These are phyloP conservation scores for Myopa tessellatipennis DNA, from an alignment of 2,888 invertebrate species.

Conservation along the genomic window DNA sequence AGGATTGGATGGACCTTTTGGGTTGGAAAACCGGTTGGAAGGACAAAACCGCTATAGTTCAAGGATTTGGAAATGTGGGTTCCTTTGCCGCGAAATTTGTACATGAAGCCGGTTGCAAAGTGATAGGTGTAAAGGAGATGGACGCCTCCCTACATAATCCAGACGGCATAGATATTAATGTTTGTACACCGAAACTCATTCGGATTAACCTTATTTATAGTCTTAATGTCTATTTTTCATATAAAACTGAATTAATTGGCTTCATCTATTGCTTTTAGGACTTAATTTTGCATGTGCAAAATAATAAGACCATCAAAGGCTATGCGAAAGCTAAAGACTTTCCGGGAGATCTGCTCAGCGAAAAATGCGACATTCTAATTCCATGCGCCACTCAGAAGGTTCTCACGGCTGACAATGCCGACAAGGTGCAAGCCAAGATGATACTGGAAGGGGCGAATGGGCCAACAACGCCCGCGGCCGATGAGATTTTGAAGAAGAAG, in stretches of 20 bases:
- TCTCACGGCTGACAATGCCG: slow-evolving; percentile 90
- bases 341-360: slow-evolving; percentile 83
- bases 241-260: not conserved
- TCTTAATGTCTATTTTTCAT: too few species aligned
- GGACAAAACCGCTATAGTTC: slow-evolving; percentile 95
- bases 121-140: slow-evolving; percentile 91
- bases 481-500: slow-evolving; percentile 86
- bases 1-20: slow-evolving; percentile 93
- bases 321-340: slow-evolving; percentile 91
- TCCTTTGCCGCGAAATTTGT: slow-evolving; percentile 95
- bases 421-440: slow-evolving; percentile 88
- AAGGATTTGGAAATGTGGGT: slow-evolving; percentile 97
- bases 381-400: slow-evolving; percentile 97
- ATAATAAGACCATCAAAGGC: slow-evolving; percentile 89
- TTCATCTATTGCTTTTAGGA: slow-evolving; percentile 70
- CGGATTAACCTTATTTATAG: too few species aligned
- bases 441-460: slow-evolving; percentile 98
- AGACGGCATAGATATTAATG: slow-evolving; percentile 82
- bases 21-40: slow-evolving; percentile 94
- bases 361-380: slow-evolving; percentile 95
- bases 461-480: slow-evolving; percentile 95
- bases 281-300: slow-evolving; percentile 80
- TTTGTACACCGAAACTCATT: slow-evolving; percentile 42
- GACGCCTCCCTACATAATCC: slow-evolving; percentile 89
- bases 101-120: slow-evolving; percentile 90